These are phyloP conservation scores for Thryonomys swinderianus DNA, from an alignment of 2,113 vertebrate genomes.

Conservation along the genomic window DNA sequence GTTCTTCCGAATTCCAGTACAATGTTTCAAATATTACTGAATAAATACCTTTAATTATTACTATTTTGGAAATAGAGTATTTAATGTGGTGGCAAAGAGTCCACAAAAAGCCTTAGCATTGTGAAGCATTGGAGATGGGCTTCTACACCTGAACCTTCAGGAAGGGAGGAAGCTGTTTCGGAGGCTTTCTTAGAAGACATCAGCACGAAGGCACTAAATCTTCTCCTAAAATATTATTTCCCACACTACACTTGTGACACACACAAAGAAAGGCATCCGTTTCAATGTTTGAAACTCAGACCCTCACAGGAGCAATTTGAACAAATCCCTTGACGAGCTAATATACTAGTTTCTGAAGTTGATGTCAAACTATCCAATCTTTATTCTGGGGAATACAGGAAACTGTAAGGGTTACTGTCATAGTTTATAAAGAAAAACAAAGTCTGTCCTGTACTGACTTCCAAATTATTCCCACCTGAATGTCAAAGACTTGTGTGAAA, in stretches of 20 bases:
- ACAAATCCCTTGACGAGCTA: background rate
- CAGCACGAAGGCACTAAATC: background rate
- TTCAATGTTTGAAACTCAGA: background rate
- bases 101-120: background rate
- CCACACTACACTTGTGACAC: background rate
- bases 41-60: constrained; percentile 7
- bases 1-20: background rate
- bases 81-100: background rate
- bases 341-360: background rate
- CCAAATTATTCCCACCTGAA: background rate
- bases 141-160: background rate
- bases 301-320: background rate
- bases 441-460: background rate
- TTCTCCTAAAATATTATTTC: background rate
- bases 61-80: constrained; percentile 34
- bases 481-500: background rate
- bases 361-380: background rate
- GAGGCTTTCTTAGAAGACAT: background rate
- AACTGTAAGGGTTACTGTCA: background rate
- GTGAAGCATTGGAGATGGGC: background rate
- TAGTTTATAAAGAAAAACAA: background rate
- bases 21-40: background rate
- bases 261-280: background rate
- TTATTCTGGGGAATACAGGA: background rate
- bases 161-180: background rate